Percentiles rank a stretch among this genome's conserved stretches.
Evolutionary conservation across 2,113 vertebrate species (phyloP).

Genomic region (Enhydra lutris): DNA sequence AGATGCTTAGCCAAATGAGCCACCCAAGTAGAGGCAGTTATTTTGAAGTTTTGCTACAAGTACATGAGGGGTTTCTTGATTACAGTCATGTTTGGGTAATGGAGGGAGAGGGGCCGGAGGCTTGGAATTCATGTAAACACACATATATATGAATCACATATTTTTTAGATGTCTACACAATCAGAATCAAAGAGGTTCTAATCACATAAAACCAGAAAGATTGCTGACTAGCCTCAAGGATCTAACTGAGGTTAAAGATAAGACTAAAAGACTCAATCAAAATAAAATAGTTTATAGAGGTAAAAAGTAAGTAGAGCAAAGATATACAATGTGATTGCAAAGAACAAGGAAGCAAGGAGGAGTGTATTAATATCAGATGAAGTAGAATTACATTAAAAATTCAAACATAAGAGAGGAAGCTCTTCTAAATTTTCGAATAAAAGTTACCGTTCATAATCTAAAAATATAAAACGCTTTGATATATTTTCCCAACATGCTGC

Average conservation of each 20-base stretch:
- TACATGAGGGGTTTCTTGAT: not conserved
- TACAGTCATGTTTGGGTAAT: not conserved
- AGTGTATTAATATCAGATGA: not conserved
- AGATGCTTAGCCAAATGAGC: not conserved
- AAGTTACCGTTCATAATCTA: slow-evolving; percentile 16
- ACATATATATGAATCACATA: not conserved
- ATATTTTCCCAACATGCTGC: not conserved
- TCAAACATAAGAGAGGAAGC: not conserved
- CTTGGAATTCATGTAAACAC: not conserved
- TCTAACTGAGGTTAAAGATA: not conserved
- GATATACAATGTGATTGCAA: not conserved
- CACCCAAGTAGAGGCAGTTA: not conserved
- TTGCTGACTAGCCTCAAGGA: fast-evolving
- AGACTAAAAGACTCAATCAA: not conserved
- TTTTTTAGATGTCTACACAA: not conserved
- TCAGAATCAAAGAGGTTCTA: not conserved
- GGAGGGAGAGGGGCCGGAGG: not conserved
- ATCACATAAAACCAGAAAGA: slow-evolving; percentile 7
- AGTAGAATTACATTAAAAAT: not conserved
- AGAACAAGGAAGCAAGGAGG: not conserved
- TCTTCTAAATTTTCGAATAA: not conserved
- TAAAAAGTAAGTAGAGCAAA: not conserved
- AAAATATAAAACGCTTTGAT: not conserved
- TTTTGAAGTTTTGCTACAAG: not conserved
- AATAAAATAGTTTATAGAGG: not conserved